A percentile compares a stretch with the other conserved stretches of the same genome.
Evolutionary conservation across 2,113 vertebrate genomes (phyloP).

Genomic region (Aphyosemion australe): DNA sequence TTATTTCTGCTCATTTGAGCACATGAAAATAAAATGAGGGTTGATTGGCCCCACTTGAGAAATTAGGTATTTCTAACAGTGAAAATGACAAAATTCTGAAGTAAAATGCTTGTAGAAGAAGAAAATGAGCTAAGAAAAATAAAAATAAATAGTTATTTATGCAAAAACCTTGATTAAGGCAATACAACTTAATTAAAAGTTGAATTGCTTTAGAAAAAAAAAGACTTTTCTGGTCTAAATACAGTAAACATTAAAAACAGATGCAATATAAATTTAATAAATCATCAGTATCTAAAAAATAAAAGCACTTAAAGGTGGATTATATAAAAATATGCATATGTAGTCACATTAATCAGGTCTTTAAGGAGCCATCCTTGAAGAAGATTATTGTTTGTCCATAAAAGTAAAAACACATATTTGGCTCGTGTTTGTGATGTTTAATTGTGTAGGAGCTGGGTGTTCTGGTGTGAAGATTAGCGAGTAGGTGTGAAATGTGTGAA

Average conservation of each 20-base stretch:
- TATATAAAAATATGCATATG: background rate
- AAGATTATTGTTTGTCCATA: background rate
- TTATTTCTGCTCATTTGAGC: constrained; percentile 12
- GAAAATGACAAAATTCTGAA: background rate
- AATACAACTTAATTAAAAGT: too few species aligned
- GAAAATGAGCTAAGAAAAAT: constrained; percentile 11
- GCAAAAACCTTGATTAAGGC: too few species aligned
- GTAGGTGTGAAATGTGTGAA: constrained; percentile 11
- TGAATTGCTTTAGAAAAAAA: too few species aligned
- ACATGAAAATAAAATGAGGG: background rate
- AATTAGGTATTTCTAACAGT: constrained; percentile 1
- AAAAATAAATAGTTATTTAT: background rate
- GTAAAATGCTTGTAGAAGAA: constrained; percentile 1
- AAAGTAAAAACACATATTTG: constrained; percentile 3
- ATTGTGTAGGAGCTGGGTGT: constrained; percentile 6
- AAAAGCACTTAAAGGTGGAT: too few species aligned
- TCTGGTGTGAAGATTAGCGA: constrained; percentile 22
- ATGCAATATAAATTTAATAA: background rate
- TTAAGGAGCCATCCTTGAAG: background rate
- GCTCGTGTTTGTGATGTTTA: background rate
- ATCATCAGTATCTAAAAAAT: background rate
- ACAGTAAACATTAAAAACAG: background rate
- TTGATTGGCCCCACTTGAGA: constrained; percentile 1
- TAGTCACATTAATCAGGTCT: constrained; percentile 25
- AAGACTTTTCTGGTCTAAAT: background rate